phyloP scores from a whole-genome alignment of 1,140 invertebrate species.

The Drosophila tropicalis region DNA sequence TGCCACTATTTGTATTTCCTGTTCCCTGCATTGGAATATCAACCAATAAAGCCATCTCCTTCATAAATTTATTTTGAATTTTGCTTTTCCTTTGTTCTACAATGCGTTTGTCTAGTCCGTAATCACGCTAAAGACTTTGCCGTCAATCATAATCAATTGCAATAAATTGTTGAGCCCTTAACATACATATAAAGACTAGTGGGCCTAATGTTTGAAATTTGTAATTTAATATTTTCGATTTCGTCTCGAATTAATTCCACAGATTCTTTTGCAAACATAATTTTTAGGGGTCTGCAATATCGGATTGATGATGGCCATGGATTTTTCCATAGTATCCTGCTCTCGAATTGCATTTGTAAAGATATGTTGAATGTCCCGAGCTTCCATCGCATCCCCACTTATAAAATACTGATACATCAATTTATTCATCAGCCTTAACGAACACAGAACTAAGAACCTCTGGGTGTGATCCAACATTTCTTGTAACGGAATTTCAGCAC shows the following conservation, averaged over 20 bases:
- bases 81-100: neutral
- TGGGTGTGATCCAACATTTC: neutral
- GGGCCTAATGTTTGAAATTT: too few relatives aligned
- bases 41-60: neutral
- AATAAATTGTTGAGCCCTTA: neutral
- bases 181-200: neutral
- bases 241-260: too few relatives aligned
- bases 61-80: neutral
- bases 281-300: too few relatives aligned
- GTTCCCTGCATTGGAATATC: neutral
- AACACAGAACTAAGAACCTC: neutral
- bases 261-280: too few relatives aligned
- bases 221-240: too few relatives aligned
- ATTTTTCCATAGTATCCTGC: too few relatives aligned
- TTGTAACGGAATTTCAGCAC: neutral
- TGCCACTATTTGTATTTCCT: neutral
- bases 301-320: too few relatives aligned
- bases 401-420: neutral
- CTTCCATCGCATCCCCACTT: too few relatives aligned
- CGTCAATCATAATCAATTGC: neutral
- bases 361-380: too few relatives aligned
- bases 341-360: too few relatives aligned
- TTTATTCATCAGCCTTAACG: constrained; percentile 4
- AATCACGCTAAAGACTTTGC: constrained; percentile 8
- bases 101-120: neutral